These are phyloP conservation scores for Tubiluchus corallicola DNA, from an alignment of 2,888 invertebrate species.

Conservation along the genomic window DNA sequence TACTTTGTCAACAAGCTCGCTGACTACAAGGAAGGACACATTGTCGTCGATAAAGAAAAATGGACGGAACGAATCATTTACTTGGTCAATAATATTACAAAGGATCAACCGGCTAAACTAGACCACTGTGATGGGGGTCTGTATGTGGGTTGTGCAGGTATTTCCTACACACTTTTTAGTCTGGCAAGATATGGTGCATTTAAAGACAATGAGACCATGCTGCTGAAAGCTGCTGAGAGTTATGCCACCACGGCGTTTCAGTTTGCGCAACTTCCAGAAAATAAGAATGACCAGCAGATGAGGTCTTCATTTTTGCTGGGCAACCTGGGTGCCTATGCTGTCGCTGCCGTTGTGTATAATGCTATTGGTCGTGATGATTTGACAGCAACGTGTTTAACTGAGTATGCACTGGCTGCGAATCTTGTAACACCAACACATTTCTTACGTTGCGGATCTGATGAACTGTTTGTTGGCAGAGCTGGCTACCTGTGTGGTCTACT, in stretches of 20 bases:
- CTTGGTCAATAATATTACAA: too few relatives aligned
- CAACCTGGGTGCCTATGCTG: conserved; percentile 52
- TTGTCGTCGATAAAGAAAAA: too few relatives aligned
- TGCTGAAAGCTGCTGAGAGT: conserved; percentile 39
- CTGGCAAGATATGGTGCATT: conserved; percentile 38
- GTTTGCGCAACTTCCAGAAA: conserved; percentile 29
- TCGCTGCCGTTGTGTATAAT: conserved; percentile 33
- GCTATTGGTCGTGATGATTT: conserved; percentile 32
- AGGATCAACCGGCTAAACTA: too few relatives aligned
- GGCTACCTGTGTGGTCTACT: conserved; percentile 59
- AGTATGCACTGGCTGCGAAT: conserved; percentile 30
- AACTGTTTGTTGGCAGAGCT: conserved; percentile 63
- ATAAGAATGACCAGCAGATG: conserved; percentile 34
- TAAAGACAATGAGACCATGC: conserved; percentile 19
- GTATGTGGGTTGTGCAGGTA: conserved; percentile 48
- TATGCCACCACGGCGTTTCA: conserved; percentile 44
- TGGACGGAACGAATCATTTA: too few relatives aligned
- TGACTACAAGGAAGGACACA: too few relatives aligned
- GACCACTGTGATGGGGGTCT: conserved; percentile 44
- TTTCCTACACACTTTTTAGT: conserved; percentile 55
- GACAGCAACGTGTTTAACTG: conserved; percentile 22
- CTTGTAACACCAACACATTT: conserved; percentile 33
- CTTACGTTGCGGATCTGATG: conserved; percentile 42
- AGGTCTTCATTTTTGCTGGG: conserved; percentile 56
- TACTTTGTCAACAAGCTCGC: too few relatives aligned